phyloP scores from a whole-genome alignment of 2,888 invertebrate genomes.

The Hypsopygia costalis region DNA sequence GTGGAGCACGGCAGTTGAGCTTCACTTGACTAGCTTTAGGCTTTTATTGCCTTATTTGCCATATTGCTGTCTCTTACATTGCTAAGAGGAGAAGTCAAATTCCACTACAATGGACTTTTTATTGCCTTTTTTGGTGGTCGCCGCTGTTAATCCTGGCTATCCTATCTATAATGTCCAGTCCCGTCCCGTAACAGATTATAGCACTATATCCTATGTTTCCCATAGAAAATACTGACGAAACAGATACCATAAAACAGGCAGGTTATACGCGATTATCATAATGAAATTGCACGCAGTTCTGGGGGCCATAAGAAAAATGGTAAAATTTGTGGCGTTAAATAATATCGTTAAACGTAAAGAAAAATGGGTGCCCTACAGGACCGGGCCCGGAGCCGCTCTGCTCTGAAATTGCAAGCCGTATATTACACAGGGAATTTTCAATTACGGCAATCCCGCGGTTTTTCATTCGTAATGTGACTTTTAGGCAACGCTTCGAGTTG shows the following conservation, averaged over 20 bases:
- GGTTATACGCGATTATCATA: conserved; percentile 72
- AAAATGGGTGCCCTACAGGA: conserved; percentile 69
- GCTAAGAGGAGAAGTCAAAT: too few species aligned
- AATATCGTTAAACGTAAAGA: conserved; percentile 75
- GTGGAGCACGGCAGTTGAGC: too few species aligned
- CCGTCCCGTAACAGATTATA: too few species aligned
- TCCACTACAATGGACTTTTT: too few species aligned
- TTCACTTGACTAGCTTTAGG: too few species aligned
- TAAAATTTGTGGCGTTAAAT: conserved; percentile 76
- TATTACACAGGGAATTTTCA: conserved; percentile 79
- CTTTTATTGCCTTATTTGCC: too few species aligned
- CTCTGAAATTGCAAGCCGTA: conserved; percentile 77
- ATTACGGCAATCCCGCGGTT: conserved; percentile 78
- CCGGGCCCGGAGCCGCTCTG: conserved; percentile 40
- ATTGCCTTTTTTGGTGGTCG: too few species aligned
- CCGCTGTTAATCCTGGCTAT: too few species aligned
- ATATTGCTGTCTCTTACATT: too few species aligned
- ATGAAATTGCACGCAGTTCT: conserved; percentile 69
- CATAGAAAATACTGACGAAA: conserved; percentile 4
- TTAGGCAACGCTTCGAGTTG: conserved; percentile 64
- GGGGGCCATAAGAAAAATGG: conserved; percentile 64
- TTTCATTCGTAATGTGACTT: conserved; percentile 79
- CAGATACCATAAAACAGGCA: conserved; percentile 33
- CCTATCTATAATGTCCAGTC: too few species aligned
- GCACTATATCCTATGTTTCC: conserved; percentile 8